Conservation (phyloP, 2,797 vertebrate species). For the Crocodylus rhombifer region DNA sequence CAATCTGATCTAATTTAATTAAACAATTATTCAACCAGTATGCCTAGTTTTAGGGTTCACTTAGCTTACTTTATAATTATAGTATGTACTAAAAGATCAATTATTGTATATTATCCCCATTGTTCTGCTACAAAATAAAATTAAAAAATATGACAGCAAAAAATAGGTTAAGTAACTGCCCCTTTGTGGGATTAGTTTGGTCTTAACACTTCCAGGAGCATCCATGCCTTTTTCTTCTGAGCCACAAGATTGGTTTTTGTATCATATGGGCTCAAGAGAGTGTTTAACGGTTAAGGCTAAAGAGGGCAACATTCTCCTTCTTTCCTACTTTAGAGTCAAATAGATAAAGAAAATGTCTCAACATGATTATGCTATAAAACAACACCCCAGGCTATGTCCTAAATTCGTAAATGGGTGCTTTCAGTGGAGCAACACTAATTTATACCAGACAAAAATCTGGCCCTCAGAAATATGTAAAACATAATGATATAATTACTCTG, state of each 20-base stretch:
- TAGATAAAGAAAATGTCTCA: background rate
- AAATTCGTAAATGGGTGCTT: background rate
- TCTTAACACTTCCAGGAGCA: background rate
- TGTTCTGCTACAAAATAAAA: background rate
- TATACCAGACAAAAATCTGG: too few relatives aligned
- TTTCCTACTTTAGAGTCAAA: background rate
- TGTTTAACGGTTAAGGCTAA: background rate
- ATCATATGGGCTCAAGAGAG: background rate
- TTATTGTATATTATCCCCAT: background rate
- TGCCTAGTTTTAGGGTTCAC: background rate
- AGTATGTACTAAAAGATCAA: background rate
- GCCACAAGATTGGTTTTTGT: background rate
- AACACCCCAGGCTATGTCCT: background rate
- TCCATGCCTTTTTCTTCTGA: background rate
- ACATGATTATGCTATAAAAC: background rate
- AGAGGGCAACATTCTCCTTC: background rate
- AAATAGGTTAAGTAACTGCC: background rate
- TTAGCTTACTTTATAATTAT: background rate
- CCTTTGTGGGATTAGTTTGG: background rate
- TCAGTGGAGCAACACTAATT: too few relatives aligned
- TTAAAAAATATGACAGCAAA: background rate
- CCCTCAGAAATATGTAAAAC: too few relatives aligned
- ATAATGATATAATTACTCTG: too few relatives aligned
- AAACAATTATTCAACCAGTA: background rate
- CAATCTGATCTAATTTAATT: conserved; percentile 10